These are phyloP conservation scores for Proisotoma minuta DNA, from an alignment of 2,888 invertebrate genomes.

Conservation along the genomic window DNA sequence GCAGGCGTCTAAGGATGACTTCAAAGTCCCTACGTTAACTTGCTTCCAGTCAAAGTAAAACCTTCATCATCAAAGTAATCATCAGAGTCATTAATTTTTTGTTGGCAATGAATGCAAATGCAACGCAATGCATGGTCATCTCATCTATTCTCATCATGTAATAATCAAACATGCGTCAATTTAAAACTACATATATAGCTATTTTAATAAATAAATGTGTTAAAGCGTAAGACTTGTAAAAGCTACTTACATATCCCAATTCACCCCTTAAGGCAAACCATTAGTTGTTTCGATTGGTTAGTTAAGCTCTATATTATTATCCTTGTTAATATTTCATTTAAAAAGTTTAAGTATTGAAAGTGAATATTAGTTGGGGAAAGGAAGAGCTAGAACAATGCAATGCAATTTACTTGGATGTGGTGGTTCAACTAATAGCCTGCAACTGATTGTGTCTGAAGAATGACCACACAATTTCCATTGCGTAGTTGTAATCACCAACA, in stretches of 20 bases:
- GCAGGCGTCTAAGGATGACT: too few relatives aligned
- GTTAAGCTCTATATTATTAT: background rate
- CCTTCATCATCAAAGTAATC: slow-evolving; percentile 7
- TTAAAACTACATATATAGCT: too few relatives aligned
- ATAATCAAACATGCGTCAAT: too few relatives aligned
- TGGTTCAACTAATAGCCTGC: background rate
- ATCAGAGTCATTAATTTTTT: slow-evolving; percentile 13
- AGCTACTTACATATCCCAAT: too few relatives aligned
- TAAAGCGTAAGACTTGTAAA: too few relatives aligned
- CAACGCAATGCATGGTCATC: background rate
- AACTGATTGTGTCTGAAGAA: slow-evolving; percentile 9
- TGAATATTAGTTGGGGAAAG: background rate
- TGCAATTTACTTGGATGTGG: background rate
- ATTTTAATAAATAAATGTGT: too few relatives aligned
- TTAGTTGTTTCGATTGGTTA: background rate
- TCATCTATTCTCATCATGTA: background rate
- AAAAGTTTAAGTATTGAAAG: background rate
- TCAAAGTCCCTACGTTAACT: background rate
- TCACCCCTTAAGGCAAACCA: background rate
- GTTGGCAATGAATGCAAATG: background rate
- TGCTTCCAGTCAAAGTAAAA: background rate
- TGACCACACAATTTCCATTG: slow-evolving; percentile 8
- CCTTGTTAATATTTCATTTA: background rate
- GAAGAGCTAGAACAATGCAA: background rate
- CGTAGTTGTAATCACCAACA: slow-evolving; percentile 1